Evolutionary conservation across 1,140 invertebrate genomes (phyloP).

Genomic region (Cotesia glomerata): DNA sequence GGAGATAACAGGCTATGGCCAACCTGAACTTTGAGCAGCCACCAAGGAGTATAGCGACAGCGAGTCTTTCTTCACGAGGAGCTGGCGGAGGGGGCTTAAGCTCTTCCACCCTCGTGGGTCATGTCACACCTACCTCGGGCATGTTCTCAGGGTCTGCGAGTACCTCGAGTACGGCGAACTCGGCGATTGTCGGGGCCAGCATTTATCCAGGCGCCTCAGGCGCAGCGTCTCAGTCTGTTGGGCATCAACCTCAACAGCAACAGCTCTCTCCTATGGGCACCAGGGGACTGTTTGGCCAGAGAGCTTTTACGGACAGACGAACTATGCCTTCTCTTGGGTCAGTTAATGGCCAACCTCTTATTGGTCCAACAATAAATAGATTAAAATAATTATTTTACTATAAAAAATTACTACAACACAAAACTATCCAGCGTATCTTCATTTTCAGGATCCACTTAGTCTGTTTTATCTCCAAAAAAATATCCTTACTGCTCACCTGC

Average conservation of each 20-base stretch:
- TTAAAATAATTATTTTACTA: background rate
- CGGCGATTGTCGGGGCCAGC: slow-evolving; percentile 56
- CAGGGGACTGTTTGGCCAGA: slow-evolving; percentile 75
- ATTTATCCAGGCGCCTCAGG: slow-evolving; percentile 52
- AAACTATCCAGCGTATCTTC: background rate
- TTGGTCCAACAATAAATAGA: slow-evolving; percentile 5
- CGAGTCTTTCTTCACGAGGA: slow-evolving; percentile 68
- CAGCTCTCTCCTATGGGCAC: slow-evolving; percentile 71
- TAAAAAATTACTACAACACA: background rate
- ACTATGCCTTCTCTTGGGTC: slow-evolving; percentile 74
- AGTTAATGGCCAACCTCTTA: slow-evolving; percentile 43
- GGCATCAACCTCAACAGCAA: slow-evolving; percentile 60
- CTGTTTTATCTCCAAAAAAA: background rate
- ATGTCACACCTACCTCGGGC: slow-evolving; percentile 74
- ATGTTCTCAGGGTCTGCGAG: slow-evolving; percentile 67
- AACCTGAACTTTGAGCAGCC: slow-evolving; percentile 84
- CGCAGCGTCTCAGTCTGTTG: slow-evolving; percentile 46
- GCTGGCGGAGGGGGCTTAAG: slow-evolving; percentile 66
- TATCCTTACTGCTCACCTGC: background rate
- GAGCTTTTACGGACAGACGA: slow-evolving; percentile 78
- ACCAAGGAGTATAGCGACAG: slow-evolving; percentile 75
- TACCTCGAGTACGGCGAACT: slow-evolving; percentile 55
- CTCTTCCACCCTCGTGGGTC: slow-evolving; percentile 70
- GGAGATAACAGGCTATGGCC: slow-evolving; percentile 72
- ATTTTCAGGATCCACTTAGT: background rate